Base-by-base conservation (phyloP, 1,140 invertebrate genomes). In the Plectrocnemia conspersa region DNA sequence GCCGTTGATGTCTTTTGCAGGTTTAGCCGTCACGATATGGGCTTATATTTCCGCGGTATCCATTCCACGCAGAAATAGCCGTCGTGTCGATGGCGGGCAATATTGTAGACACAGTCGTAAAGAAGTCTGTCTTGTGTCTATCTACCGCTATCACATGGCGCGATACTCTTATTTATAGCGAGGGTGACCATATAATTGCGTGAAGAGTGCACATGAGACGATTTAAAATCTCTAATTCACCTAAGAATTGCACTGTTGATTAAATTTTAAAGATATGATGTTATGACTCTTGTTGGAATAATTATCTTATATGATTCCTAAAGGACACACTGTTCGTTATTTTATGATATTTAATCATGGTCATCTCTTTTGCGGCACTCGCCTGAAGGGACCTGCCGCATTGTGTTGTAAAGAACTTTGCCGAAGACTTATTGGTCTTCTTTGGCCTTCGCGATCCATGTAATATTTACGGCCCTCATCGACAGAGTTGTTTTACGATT, bases 51-150 rank as follows among this genome's bases (percentile, higher is more conserved):
- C 16, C 21, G 11, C 22, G 22, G 32, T 54, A 44, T 32, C 18
- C 29, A 44, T 54, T 46, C 6, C 32, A 32, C 42, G 40, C 23
- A 32, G 35, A 40, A 40, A 54, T 44, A 41, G 36, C 24, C 35
- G 35, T 29, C 49, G 49, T 52, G 49, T 52, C 49, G 23, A n/a
- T 27, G 18, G 38, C 52, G 35, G 52, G 52, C 46, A 45, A 54
- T 54, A 36, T 45, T 35, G 27, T 46, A 45, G 42, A 46, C 52
- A 44, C 10, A 45, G 16, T 36, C 40, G 23, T 54, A 54, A 54
- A 54, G 42, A 42, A 32, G 42, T 54, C 52, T 54, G 24, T 54
- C 41, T 3, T 22, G 27, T 19, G 42, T 54, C 52, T 29, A 54
- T 54, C 52, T 35, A 33, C 41, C 42, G 52, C 52, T 27, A 54